A percentile compares a stretch with the other conserved stretches of the same genome.
Evolutionary conservation across 2,113 vertebrate species (phyloP).

Genomic region (Pterocles burchelli): DNA sequence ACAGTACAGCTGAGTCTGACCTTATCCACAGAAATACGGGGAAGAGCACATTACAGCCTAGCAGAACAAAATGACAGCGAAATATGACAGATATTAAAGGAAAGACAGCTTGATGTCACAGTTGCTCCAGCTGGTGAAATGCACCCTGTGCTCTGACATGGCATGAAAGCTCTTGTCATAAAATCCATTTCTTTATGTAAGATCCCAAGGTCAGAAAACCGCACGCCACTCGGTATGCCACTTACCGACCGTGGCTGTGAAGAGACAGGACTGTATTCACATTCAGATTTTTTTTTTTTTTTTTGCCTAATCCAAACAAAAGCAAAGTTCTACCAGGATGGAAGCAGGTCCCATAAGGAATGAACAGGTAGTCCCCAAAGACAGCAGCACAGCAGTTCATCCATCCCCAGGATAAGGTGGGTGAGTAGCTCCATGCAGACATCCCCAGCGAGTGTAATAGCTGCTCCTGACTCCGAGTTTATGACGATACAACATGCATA

Average conservation of each 20-base stretch:
- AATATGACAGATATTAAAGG: background rate
- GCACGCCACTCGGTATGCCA: accelerated
- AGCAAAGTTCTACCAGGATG: background rate
- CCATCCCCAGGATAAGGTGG: background rate
- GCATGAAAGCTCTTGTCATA: background rate
- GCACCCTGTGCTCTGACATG: background rate
- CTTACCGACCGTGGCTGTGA: background rate
- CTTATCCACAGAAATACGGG: background rate
- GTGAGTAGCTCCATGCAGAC: background rate
- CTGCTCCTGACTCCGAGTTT: background rate
- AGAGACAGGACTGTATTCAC: background rate
- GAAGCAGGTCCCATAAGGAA: background rate
- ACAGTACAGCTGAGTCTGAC: background rate
- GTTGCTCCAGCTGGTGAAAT: background rate
- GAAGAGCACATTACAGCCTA: background rate
- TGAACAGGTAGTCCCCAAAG: background rate
- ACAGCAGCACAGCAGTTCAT: background rate
- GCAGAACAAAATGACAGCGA: background rate
- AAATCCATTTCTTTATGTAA: background rate
- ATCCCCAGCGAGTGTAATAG: background rate
- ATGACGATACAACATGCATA: background rate
- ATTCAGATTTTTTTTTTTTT: background rate
- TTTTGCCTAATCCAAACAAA: background rate
- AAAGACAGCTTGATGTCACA: background rate
- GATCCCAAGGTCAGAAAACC: background rate